These are phyloP conservation scores for Sebastes alutus DNA, from an alignment of 2,797 vertebrate species.

Conservation along the genomic window DNA sequence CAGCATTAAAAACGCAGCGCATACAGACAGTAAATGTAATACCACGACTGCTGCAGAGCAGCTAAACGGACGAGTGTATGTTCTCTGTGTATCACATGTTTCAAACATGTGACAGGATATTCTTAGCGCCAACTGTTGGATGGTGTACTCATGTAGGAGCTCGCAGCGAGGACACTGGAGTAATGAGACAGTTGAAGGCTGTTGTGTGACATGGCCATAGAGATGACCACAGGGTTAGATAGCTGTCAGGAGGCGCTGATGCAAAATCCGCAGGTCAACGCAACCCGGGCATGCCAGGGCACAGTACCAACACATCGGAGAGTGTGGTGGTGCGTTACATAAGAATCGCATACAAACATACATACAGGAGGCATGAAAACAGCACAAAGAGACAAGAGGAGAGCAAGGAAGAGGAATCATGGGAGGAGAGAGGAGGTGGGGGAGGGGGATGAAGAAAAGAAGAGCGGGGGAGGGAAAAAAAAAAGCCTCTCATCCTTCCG, in stretches of 20 bases:
- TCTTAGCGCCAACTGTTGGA: constrained; percentile 48
- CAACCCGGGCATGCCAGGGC: constrained; percentile 6
- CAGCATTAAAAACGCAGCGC: constrained; percentile 45
- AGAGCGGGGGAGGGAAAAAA: constrained; percentile 21
- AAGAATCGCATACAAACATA: constrained; percentile 31
- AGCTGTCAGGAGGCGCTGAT: constrained; percentile 41
- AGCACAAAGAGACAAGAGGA: constrained; percentile 62
- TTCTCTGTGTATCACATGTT: constrained; percentile 48
- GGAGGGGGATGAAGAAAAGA: constrained; percentile 58
- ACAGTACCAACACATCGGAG: constrained; percentile 20
- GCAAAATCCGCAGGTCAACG: constrained; percentile 44
- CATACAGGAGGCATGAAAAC: constrained; percentile 45
- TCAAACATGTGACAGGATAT: constrained; percentile 62
- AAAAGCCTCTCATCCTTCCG: constrained; percentile 77
- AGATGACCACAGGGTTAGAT: constrained; percentile 45
- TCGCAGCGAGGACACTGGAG: constrained; percentile 38
- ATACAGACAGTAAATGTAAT: constrained; percentile 38
- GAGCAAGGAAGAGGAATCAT: constrained; percentile 31
- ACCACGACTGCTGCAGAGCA: constrained; percentile 30
- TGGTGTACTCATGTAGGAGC: constrained; percentile 42
- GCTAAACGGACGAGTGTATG: constrained; percentile 30
- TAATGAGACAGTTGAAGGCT: constrained; percentile 51
- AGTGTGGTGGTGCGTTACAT: constrained; percentile 33
- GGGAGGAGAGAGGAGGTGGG: constrained; percentile 47
- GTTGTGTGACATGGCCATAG: constrained; percentile 47